A percentile compares a stretch with the other conserved stretches of the same genome.
phyloP scores from a whole-genome alignment of 2,888 invertebrate species.

The Phytoseiulus persimilis region DNA sequence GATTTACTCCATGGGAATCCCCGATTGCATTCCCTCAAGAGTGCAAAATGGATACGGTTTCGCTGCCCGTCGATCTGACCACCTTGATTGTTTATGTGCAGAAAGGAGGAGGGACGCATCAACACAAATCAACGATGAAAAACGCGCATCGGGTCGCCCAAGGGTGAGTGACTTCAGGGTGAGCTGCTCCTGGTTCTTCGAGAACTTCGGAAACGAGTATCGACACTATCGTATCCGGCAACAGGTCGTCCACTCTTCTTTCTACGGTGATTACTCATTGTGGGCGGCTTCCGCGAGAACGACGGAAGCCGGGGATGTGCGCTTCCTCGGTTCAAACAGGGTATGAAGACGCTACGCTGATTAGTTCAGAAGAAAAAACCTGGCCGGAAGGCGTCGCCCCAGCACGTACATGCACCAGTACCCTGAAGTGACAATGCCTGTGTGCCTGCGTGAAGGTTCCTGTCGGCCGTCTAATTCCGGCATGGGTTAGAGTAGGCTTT shows the following conservation, averaged over 20 bases:
- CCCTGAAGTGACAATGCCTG: neutral
- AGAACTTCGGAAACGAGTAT: neutral
- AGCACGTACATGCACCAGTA: neutral
- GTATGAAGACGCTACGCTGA: neutral
- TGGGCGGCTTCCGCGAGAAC: neutral
- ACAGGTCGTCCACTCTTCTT: neutral
- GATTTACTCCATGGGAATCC: too few relatives aligned
- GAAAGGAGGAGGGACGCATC: too few relatives aligned
- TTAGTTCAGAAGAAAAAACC: neutral
- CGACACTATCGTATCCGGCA: neutral
- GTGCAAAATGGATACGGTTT: too few relatives aligned
- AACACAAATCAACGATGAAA: too few relatives aligned
- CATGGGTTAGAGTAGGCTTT: neutral
- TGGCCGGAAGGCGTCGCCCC: neutral
- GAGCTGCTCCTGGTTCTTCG: too few relatives aligned
- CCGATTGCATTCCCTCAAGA: too few relatives aligned
- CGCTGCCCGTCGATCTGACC: too few relatives aligned
- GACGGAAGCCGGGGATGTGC: neutral
- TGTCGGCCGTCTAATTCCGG: neutral
- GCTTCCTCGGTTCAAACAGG: neutral
- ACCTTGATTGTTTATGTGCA: too few relatives aligned
- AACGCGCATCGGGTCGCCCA: too few relatives aligned
- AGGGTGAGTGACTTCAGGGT: too few relatives aligned
- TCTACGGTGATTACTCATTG: neutral
- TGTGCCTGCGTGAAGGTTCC: neutral